A percentile compares a stretch with the other conserved stretches of the same genome.
phyloP scores from a whole-genome alignment of 2,888 invertebrate species.

The Xiphydria camelus region DNA sequence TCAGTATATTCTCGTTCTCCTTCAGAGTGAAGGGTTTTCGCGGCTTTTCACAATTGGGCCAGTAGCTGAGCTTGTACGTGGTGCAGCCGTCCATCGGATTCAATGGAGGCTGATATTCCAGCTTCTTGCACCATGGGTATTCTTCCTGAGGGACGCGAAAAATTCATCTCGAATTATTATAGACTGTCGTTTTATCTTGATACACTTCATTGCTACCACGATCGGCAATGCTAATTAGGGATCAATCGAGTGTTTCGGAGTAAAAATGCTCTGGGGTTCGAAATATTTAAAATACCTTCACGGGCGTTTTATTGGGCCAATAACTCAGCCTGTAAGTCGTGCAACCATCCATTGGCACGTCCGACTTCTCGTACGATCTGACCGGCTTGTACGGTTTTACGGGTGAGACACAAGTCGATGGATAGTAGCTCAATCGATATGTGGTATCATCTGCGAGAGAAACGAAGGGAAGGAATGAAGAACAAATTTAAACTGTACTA shows the following conservation, averaged over 20 bases:
- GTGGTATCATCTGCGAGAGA: constrained; percentile 63
- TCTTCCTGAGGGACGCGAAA: constrained; percentile 35
- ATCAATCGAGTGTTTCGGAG: not conserved
- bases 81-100: constrained; percentile 43
- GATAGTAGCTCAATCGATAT: constrained; percentile 66
- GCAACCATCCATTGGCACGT: constrained; percentile 62
- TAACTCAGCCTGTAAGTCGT: constrained; percentile 65
- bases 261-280: not conserved
- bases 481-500: not conserved
- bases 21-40: constrained; percentile 29
- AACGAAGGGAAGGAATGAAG: not conserved
- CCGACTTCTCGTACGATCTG: constrained; percentile 60
- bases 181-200: constrained; percentile 9
- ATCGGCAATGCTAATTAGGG: too few relatives aligned
- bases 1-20: constrained; percentile 41
- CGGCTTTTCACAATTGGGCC: constrained; percentile 41
- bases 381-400: constrained; percentile 59
- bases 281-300: constrained; percentile 32
- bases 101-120: constrained; percentile 36
- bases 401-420: constrained; percentile 59
- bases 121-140: constrained; percentile 33
- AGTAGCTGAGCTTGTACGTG: constrained; percentile 51
- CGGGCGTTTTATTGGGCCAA: constrained; percentile 52
- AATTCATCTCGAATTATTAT: too few relatives aligned
- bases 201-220: constrained; percentile 27